Percentiles rank a stretch among this genome's conserved stretches.
Evolutionary conservation across 2,797 vertebrate species (phyloP).

Genomic region (Sebastes melanostomus): DNA sequence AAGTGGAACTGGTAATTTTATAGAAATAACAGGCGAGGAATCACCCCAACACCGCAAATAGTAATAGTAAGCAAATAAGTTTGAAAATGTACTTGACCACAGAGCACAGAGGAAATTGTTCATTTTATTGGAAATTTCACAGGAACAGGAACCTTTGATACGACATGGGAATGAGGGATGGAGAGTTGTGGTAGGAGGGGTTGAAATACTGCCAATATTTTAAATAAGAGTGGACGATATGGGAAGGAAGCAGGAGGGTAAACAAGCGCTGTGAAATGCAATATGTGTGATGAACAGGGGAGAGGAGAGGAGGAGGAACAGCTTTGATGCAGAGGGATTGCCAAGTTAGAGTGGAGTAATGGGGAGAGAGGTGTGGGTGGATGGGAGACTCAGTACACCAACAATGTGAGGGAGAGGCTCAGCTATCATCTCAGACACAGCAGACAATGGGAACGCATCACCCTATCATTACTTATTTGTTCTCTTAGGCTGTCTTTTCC

Average conservation of each 20-base stretch:
- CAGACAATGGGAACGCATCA: slow-evolving; percentile 57
- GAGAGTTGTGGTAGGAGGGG: not conserved
- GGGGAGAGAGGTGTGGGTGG: slow-evolving; percentile 60
- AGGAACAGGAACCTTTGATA: not conserved
- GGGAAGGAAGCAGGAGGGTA: slow-evolving; percentile 7
- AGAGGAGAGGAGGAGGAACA: slow-evolving; percentile 20
- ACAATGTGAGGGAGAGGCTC: slow-evolving; percentile 54
- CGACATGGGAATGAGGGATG: slow-evolving; percentile 18
- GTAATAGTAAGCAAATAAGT: not conserved
- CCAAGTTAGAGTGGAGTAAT: slow-evolving; percentile 54
- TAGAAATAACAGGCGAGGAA: not conserved
- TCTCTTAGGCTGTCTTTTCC: slow-evolving; percentile 28
- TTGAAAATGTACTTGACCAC: not conserved
- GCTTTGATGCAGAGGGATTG: slow-evolving; percentile 39
- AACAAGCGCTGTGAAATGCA: not conserved
- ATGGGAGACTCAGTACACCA: slow-evolving; percentile 44
- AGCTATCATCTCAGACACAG: slow-evolving; percentile 67
- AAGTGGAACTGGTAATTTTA: not conserved
- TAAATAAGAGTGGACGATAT: slow-evolving; percentile 2
- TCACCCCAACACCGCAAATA: not conserved
- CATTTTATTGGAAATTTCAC: not conserved
- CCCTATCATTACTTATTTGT: slow-evolving; percentile 71
- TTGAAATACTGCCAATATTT: not conserved
- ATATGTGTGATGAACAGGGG: slow-evolving; percentile 30
- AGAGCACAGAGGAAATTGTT: not conserved